Percentiles rank a stretch among this genome's conserved stretches.
Conservation (phyloP, 2,113 vertebrate genomes). For the Neodontobutis hainanensis region DNA sequence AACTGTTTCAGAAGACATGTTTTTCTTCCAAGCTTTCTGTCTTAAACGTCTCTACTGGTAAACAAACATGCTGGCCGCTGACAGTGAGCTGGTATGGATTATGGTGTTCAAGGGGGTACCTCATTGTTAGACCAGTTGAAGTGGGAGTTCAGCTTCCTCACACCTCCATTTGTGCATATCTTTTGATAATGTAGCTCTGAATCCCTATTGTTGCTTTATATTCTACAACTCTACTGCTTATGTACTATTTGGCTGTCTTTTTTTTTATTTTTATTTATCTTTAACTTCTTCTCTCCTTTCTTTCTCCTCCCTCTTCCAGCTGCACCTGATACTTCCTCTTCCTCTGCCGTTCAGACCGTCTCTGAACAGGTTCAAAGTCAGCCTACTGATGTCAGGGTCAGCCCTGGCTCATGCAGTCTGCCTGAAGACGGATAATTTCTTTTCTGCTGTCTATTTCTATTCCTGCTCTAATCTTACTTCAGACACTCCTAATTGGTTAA, state of each 20-base stretch:
- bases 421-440: slow-evolving; percentile 65
- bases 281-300: slow-evolving; percentile 14
- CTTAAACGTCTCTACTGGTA: too few species aligned
- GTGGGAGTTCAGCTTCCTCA: too few species aligned
- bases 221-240: background rate
- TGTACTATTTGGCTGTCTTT: slow-evolving; percentile 7
- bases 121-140: too few species aligned
- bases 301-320: slow-evolving; percentile 57
- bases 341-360: slow-evolving; percentile 76
- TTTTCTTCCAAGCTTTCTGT: too few species aligned
- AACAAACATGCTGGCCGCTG: too few species aligned
- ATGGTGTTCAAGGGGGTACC: too few species aligned
- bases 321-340: slow-evolving; percentile 64
- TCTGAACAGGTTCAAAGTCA: slow-evolving; percentile 83
- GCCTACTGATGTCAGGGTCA: slow-evolving; percentile 78
- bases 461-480: slow-evolving; percentile 22
- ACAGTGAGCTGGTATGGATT: too few species aligned
- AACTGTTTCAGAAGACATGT: too few species aligned
- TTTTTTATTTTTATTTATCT: slow-evolving; percentile 15
- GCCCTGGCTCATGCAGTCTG: slow-evolving; percentile 65
- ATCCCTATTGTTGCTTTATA: background rate
- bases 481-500: slow-evolving; percentile 12
- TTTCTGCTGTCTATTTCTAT: slow-evolving; percentile 10
- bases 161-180: too few species aligned
- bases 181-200: too few species aligned